Percentiles rank a stretch among this genome's conserved stretches.
phyloP scores from a whole-genome alignment of 1,140 invertebrate species.

The Anoplolepis gracilipes region DNA sequence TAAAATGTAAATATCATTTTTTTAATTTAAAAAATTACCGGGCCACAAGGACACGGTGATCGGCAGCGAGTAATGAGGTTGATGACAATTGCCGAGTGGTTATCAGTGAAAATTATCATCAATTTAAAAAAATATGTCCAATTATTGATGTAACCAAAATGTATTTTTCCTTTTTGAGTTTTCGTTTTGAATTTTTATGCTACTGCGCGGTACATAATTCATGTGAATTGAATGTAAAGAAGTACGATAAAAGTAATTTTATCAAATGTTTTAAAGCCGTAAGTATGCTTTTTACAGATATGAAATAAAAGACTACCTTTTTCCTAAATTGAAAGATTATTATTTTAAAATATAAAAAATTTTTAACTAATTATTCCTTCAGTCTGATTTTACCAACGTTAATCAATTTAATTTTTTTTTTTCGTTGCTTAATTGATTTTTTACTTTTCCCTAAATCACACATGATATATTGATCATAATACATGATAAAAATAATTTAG shows the following conservation, averaged over 20 bases:
- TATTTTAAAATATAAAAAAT: background rate
- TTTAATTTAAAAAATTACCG: background rate
- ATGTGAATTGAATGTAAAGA: background rate
- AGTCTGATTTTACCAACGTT: background rate
- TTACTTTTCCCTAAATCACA: background rate
- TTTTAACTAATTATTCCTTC: background rate
- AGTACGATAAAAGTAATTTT: background rate
- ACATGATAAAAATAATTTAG: background rate
- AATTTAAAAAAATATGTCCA: background rate
- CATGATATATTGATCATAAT: background rate
- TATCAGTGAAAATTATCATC: background rate
- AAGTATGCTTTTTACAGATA: no score
- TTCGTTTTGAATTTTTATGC: background rate
- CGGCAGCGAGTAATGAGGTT: background rate
- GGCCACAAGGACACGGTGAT: constrained; percentile 12
- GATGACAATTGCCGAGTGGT: constrained; percentile 23
- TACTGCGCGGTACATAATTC: background rate
- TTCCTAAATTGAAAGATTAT: background rate
- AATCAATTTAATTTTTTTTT: background rate
- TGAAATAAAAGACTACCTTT: no score
- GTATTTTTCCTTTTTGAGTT: background rate
- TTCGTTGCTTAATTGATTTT: background rate
- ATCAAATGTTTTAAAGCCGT: no score
- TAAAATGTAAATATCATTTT: no score
- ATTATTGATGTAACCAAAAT: background rate